phyloP scores from a whole-genome alignment of 2,797 vertebrate species.

The Nyctibius grandis region DNA sequence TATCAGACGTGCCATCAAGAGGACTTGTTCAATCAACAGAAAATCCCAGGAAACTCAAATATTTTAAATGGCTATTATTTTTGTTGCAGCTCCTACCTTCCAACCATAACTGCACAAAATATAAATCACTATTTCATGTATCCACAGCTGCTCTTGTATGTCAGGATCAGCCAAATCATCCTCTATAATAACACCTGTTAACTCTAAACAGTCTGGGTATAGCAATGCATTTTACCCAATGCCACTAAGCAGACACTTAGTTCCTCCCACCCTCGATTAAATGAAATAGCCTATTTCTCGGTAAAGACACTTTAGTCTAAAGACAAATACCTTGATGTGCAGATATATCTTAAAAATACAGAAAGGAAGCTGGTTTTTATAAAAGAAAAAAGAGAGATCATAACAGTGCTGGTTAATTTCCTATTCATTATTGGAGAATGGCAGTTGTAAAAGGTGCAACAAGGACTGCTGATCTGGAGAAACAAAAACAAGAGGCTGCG shows the following conservation, averaged over 20 bases:
- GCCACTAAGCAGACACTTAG: background rate
- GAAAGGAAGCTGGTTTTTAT: background rate
- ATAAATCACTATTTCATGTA: background rate
- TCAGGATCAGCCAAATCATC: background rate
- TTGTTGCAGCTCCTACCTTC: background rate
- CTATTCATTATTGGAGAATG: background rate
- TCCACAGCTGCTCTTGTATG: conserved; percentile 20
- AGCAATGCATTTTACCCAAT: background rate
- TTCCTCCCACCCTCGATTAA: background rate
- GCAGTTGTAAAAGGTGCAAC: background rate
- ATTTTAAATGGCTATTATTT: background rate
- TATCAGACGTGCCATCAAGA: background rate
- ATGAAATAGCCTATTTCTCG: background rate
- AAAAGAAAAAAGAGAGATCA: background rate
- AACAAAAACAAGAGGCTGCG: background rate
- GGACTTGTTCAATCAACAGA: background rate
- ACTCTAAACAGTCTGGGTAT: background rate
- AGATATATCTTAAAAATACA: background rate
- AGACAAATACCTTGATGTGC: background rate
- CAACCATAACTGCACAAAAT: background rate
- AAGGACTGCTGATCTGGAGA: background rate
- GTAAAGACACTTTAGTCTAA: background rate
- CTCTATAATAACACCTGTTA: background rate
- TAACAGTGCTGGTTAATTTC: background rate
- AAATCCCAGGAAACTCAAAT: background rate